Evolutionary conservation across 2,797 vertebrate genomes (phyloP).

Genomic region (Cryptoprocta ferox): DNA sequence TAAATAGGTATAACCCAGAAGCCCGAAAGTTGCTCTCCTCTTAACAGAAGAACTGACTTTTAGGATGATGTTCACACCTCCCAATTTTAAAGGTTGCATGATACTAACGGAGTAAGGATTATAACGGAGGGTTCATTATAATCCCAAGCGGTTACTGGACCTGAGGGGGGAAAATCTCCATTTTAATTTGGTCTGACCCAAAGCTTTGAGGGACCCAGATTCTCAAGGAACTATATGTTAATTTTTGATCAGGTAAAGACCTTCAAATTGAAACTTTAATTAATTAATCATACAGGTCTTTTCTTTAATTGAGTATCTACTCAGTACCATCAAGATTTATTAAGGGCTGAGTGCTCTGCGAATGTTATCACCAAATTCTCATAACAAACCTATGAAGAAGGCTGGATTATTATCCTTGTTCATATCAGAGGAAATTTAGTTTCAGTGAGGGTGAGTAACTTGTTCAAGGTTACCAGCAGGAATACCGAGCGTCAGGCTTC

Average conservation of each 20-base stretch:
- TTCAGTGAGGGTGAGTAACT: background rate
- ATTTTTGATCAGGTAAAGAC: slow-evolving; percentile 67
- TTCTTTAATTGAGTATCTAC: slow-evolving; percentile 60
- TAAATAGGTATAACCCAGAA: background rate
- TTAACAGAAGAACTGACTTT: slow-evolving; percentile 14
- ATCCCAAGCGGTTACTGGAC: slow-evolving; percentile 44
- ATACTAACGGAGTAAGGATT: slow-evolving; percentile 57
- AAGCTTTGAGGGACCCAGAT: slow-evolving; percentile 59
- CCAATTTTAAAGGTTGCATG: slow-evolving; percentile 21
- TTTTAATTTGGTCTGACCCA: slow-evolving; percentile 63
- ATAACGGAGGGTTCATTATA: slow-evolving; percentile 48
- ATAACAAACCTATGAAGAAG: background rate
- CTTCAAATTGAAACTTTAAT: slow-evolving; percentile 58
- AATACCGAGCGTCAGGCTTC: background rate
- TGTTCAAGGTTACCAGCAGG: background rate
- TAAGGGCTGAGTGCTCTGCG: background rate
- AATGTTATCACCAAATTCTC: slow-evolving; percentile 35
- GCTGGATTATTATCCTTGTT: background rate
- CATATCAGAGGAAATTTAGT: background rate
- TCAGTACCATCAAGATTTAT: slow-evolving; percentile 59
- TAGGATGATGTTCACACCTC: slow-evolving; percentile 50
- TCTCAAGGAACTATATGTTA: slow-evolving; percentile 57
- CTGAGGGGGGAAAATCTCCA: background rate
- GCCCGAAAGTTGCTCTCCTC: background rate
- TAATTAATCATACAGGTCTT: slow-evolving; percentile 57